Conservation (phyloP, 2,888 invertebrate species). For the Formica aserva region DNA sequence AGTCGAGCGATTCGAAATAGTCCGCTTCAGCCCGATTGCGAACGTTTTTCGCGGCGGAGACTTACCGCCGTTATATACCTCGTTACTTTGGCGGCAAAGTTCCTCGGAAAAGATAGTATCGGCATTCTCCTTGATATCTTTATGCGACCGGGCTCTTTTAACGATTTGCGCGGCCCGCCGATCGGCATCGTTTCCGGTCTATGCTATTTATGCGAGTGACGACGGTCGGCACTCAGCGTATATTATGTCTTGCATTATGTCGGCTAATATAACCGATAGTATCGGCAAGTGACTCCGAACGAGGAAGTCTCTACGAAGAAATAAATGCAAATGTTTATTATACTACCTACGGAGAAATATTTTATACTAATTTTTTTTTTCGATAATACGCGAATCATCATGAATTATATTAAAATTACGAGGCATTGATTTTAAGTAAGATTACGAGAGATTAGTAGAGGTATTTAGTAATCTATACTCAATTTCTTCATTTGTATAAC, state of each 20-base stretch:
- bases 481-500: constrained; percentile 14
- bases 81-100: constrained; percentile 22
- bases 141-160: constrained; percentile 23
- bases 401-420: neutral
- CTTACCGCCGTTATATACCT: constrained; percentile 23
- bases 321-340: constrained; percentile 6
- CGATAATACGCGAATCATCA: neutral
- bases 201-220: constrained; percentile 26
- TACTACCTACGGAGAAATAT: neutral
- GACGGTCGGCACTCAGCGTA: constrained; percentile 25
- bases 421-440: neutral
- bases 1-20: constrained; percentile 52
- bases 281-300: neutral
- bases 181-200: constrained; percentile 19
- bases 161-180: constrained; percentile 18
- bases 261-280: neutral
- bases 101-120: constrained; percentile 19
- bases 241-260: constrained; percentile 14
- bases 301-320: neutral
- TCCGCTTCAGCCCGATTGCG: constrained; percentile 36
- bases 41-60: constrained; percentile 27
- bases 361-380: neutral
- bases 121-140: constrained; percentile 30
- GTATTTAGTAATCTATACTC: neutral
- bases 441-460: neutral